These are phyloP conservation scores for Eurytoma adleriae DNA, from an alignment of 2,888 invertebrate genomes.

Conservation along the genomic window DNA sequence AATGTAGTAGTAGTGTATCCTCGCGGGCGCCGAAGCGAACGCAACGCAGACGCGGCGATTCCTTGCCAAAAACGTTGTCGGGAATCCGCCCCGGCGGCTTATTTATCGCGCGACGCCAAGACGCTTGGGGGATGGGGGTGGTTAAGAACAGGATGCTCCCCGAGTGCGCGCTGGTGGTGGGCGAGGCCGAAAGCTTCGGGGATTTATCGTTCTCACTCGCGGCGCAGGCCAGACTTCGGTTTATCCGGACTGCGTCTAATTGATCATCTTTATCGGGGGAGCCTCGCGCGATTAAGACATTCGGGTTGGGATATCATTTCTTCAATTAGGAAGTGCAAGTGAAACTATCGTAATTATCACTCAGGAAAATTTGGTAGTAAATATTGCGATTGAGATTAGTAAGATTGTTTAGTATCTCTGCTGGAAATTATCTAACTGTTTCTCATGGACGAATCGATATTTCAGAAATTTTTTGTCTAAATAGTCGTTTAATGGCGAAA, in stretches of 20 bases:
- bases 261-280: constrained; percentile 27
- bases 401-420: no score
- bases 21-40: constrained; percentile 19
- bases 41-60: constrained; percentile 23
- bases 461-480: no score
- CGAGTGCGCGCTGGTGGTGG: neutral
- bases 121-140: neutral
- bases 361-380: no score
- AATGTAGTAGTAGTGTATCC: constrained; percentile 32
- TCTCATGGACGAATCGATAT: no score
- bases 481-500: neutral
- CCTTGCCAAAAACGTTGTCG: constrained; percentile 49
- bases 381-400: no score
- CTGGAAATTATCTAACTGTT: no score
- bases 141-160: neutral
- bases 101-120: constrained; percentile 38
- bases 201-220: constrained; percentile 24
- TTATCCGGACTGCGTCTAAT: constrained; percentile 8
- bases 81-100: constrained; percentile 31
- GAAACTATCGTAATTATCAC: no score
- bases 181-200: neutral
- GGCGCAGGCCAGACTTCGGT: neutral
- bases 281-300: constrained; percentile 17
- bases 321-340: no score
- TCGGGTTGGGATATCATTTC: no score